phyloP scores from a whole-genome alignment of 2,797 vertebrate genomes.

The Pogonophryne albipinna region DNA sequence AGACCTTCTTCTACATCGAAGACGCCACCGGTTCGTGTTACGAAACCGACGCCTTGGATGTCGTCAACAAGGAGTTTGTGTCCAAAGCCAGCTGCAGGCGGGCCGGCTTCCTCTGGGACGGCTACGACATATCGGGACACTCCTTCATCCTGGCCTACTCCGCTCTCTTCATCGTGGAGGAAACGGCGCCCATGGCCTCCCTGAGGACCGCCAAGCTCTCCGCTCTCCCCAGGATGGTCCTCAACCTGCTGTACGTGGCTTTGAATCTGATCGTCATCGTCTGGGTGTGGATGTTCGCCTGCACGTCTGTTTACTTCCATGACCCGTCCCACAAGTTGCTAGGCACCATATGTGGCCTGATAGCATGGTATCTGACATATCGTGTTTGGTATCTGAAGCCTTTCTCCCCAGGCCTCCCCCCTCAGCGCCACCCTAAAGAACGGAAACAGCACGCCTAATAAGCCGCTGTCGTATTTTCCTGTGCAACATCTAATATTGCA shows the following conservation, averaged over 20 bases:
- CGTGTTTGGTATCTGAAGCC: slow-evolving; percentile 90
- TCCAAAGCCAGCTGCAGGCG: slow-evolving; percentile 85
- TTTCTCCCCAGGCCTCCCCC: slow-evolving; percentile 92
- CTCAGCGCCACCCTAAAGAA: slow-evolving; percentile 58
- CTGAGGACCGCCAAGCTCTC: slow-evolving; percentile 69
- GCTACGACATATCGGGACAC: slow-evolving; percentile 96
- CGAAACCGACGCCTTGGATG: slow-evolving; percentile 28
- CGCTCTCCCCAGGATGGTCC: slow-evolving; percentile 47
- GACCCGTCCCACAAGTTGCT: slow-evolving; percentile 88
- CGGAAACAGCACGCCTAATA: slow-evolving; percentile 72
- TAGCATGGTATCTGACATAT: slow-evolving; percentile 92
- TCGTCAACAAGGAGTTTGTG: slow-evolving; percentile 54
- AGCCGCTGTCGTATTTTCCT: background rate
- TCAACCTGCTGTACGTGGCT: slow-evolving; percentile 86
- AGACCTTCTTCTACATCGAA: slow-evolving; percentile 89
- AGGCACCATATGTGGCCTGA: slow-evolving; percentile 88
- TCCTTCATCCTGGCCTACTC: slow-evolving; percentile 95
- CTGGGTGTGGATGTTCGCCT: slow-evolving; percentile 95
- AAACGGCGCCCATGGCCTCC: slow-evolving; percentile 86
- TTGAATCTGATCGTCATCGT: slow-evolving; percentile 86
- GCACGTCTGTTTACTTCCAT: slow-evolving; percentile 95
- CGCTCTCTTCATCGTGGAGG: slow-evolving; percentile 92
- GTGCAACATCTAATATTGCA: background rate
- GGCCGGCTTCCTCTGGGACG: slow-evolving; percentile 88
- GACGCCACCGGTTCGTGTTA: slow-evolving; percentile 89